A percentile compares a stretch with the other conserved stretches of the same genome.
These are phyloP conservation scores for Phoxinus phoxinus DNA, from an alignment of 2,113 vertebrate species.

Conservation along the genomic window DNA sequence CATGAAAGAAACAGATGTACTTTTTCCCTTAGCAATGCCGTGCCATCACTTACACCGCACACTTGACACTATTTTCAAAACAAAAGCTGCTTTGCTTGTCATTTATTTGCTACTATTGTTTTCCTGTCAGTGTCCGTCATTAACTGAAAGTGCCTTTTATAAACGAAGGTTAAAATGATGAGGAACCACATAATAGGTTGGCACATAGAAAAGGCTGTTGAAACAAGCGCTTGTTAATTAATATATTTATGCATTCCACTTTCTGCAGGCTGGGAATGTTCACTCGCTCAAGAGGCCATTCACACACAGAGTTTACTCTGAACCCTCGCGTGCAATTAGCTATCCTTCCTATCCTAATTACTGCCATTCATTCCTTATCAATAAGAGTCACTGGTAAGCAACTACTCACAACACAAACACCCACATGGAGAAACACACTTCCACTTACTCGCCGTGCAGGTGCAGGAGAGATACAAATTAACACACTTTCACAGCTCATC, in stretches of 20 bases:
- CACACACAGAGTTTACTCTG: conserved; percentile 64
- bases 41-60: neutral
- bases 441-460: neutral
- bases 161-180: conserved; percentile 6
- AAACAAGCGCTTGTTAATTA: conserved; percentile 66
- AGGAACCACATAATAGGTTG: conserved; percentile 19
- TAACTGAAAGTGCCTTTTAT: conserved; percentile 1
- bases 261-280: conserved; percentile 66
- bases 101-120: neutral
- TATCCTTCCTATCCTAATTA: conserved; percentile 72
- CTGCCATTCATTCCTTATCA: conserved; percentile 75
- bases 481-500: conserved; percentile 30
- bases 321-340: conserved; percentile 69
- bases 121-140: conserved; percentile 1
- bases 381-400: conserved; percentile 65
- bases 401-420: conserved; percentile 50
- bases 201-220: conserved; percentile 43
- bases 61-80: conserved; percentile 2
- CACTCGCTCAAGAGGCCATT: conserved; percentile 66
- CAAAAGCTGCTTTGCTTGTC: conserved; percentile 14
- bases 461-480: conserved; percentile 24
- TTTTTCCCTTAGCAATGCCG: neutral
- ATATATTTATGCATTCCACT: conserved; percentile 66
- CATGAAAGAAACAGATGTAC: neutral
- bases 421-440: conserved; percentile 51